phyloP scores from a whole-genome alignment of 2,113 vertebrate genomes.

The Camelus bactrianus region DNA sequence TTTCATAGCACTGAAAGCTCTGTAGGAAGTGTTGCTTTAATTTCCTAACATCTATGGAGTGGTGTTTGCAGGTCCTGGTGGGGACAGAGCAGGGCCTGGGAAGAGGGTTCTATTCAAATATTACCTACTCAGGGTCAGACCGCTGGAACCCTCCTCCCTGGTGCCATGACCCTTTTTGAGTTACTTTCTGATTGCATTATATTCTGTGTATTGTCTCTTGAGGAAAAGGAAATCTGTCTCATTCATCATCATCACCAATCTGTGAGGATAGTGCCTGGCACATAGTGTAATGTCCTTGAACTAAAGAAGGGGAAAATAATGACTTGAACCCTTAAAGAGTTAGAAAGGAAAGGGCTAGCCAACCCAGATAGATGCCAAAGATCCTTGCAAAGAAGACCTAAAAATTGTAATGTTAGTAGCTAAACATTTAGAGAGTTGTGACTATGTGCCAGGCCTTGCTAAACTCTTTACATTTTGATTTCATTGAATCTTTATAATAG shows the following conservation, averaged over 20 bases:
- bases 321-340: not conserved
- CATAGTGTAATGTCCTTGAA: constrained; percentile 39
- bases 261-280: constrained; percentile 1
- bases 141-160: not conserved
- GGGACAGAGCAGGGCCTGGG: not conserved
- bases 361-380: not conserved
- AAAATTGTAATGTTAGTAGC: not conserved
- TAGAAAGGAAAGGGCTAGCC: not conserved
- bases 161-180: not conserved
- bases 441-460: not conserved
- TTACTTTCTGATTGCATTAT: not conserved
- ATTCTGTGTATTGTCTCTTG: not conserved
- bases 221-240: constrained; percentile 32
- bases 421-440: not conserved
- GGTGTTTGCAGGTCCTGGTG: not conserved
- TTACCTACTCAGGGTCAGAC: not conserved
- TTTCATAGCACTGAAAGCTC: not conserved
- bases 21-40: not conserved
- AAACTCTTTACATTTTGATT: not conserved
- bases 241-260: constrained; percentile 47
- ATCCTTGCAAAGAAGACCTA: not conserved
- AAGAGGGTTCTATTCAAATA: not conserved
- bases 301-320: constrained; percentile 60
- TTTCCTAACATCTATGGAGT: not conserved
- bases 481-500: not conserved